These are phyloP conservation scores for Lymantria dispar DNA, from an alignment of 2,888 invertebrate species.

Conservation along the genomic window DNA sequence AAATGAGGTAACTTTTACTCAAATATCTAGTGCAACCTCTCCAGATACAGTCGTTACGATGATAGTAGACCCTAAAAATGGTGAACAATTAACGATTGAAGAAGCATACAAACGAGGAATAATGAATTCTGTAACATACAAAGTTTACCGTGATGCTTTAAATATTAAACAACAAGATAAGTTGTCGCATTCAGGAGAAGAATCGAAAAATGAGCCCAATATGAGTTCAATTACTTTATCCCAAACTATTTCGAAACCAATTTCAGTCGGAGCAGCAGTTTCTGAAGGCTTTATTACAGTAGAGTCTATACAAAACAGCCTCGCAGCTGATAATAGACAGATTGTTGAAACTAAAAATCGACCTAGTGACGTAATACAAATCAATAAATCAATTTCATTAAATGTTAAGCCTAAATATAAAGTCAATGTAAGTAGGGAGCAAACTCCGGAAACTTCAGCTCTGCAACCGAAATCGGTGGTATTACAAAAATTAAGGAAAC, in stretches of 20 bases:
- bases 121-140: conserved; percentile 48
- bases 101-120: conserved; percentile 83
- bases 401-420: conserved; percentile 86
- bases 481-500: conserved; percentile 90
- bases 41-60: conserved; percentile 37
- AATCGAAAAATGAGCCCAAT: conserved; percentile 25
- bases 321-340: conserved; percentile 61
- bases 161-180: conserved; percentile 22
- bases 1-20: conserved; percentile 34
- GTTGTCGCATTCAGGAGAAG: conserved; percentile 13
- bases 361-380: conserved; percentile 81
- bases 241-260: conserved; percentile 69
- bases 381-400: conserved; percentile 75
- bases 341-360: conserved; percentile 38
- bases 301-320: conserved; percentile 74
- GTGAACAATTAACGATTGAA: conserved; percentile 88
- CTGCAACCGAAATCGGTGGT: conserved; percentile 86
- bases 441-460: conserved; percentile 80
- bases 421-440: conserved; percentile 84
- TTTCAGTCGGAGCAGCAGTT: conserved; percentile 83
- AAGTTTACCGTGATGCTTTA: conserved; percentile 36
- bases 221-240: conserved; percentile 43
- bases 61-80: conserved; percentile 86
- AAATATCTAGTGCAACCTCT: conserved; percentile 30
- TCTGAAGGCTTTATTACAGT: conserved; percentile 80